Percentiles rank a stretch among this genome's conserved stretches.
phyloP scores from a whole-genome alignment of 2,113 vertebrate species.

The Lepus timidus region DNA sequence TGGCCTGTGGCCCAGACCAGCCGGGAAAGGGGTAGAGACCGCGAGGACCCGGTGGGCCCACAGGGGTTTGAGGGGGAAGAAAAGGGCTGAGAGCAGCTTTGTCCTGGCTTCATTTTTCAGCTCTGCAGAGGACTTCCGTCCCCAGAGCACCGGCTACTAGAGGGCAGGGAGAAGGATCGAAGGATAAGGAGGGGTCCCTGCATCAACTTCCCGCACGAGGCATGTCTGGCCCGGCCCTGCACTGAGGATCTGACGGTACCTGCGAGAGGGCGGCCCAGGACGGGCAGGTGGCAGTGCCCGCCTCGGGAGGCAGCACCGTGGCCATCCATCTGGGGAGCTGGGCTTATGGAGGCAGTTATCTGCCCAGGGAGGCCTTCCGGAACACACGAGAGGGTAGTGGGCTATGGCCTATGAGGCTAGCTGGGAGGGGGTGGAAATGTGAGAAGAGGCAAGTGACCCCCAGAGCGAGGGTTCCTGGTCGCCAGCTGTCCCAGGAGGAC shows the following conservation, averaged over 20 bases:
- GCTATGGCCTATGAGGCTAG: not conserved
- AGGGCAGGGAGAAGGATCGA: not conserved
- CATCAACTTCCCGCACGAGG: not conserved
- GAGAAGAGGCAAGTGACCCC: not conserved
- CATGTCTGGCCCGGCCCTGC: not conserved
- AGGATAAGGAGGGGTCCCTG: not conserved
- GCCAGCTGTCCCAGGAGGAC: not conserved
- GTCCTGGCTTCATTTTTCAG: not conserved
- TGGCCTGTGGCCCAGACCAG: not conserved
- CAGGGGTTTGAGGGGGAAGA: accelerated
- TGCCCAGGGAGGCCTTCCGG: not conserved
- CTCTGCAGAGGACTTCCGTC: not conserved
- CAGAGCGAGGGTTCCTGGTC: not conserved
- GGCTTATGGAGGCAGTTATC: not conserved
- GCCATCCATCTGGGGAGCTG: not conserved
- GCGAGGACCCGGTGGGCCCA: not conserved
- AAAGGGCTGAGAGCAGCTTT: not conserved
- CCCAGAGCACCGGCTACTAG: not conserved
- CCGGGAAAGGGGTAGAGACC: not conserved
- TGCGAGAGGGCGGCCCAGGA: not conserved
- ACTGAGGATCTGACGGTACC: not conserved
- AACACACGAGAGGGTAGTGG: not conserved
- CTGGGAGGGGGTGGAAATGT: not conserved
- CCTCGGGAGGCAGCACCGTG: not conserved
- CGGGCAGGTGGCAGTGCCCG: not conserved